Conservation (phyloP, 2,113 vertebrate species). For the Todiramphus saurophagus region DNA sequence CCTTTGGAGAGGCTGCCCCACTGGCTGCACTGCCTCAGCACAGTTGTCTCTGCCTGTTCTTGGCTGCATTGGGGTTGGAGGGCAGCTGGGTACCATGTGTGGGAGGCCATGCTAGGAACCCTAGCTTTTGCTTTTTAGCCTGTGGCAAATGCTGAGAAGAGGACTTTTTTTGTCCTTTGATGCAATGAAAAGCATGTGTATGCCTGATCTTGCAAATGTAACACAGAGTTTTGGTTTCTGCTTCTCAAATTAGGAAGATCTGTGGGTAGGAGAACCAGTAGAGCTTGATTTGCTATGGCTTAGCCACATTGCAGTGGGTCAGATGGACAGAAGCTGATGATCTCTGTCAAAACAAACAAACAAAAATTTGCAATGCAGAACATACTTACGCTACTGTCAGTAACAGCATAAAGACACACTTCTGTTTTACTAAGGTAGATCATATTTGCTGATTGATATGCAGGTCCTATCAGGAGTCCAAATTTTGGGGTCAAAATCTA, state of each 20-base stretch:
- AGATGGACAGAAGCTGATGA: not conserved
- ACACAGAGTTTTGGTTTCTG: not conserved
- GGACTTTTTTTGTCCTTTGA: not conserved
- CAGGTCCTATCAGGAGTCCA: not conserved
- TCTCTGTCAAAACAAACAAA: not conserved
- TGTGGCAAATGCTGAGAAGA: not conserved
- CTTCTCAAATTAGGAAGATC: not conserved
- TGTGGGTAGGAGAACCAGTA: not conserved
- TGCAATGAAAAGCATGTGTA: not conserved
- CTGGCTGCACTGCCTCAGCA: fast-evolving
- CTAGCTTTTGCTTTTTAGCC: not conserved
- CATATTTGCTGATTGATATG: not conserved
- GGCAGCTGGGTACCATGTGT: fast-evolving
- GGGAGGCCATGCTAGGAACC: no score
- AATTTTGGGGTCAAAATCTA: not conserved
- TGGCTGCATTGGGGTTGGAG: no score
- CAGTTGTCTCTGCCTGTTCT: no score
- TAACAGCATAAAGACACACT: not conserved
- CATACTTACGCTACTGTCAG: not conserved
- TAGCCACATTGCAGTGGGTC: fast-evolving
- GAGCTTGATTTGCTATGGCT: not conserved
- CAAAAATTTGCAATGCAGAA: not conserved
- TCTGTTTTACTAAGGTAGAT: not conserved
- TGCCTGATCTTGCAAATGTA: not conserved
- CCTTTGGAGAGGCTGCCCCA: no score